Base-by-base conservation (phyloP, 2,797 vertebrate genomes). In the Myioborus miniatus region DNA sequence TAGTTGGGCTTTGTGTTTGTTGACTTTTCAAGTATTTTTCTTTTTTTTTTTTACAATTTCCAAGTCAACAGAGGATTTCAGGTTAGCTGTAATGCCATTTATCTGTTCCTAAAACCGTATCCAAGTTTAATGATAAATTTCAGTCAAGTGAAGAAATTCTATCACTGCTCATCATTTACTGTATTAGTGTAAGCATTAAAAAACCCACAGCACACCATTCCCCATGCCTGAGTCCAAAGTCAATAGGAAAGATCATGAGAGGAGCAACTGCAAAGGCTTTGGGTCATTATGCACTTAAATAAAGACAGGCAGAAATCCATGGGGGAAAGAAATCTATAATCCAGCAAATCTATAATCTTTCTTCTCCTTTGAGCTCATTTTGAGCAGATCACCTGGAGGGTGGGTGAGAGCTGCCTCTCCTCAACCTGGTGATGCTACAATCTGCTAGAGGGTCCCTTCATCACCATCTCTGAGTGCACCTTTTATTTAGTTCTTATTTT, bases 21-120 rank as follows among this genome's bases (percentile, higher is more conserved):
- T 49, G 32, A 5, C 2, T 70, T 55, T 63, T 74, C 15, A 87
- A 50, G 7, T 6, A 9, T 26, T 53, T 47, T 82, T 34, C 19
- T 87, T 91, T 75, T 37, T 60, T 85, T 64, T 63, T 87, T 86
- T 80, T 67, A 69, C 50, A 44, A 80, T 91, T 95, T 96, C 75
- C 47, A 78, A 93, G 81, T 92, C 72, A 88, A 71, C 32, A 69
- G 46, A 95, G 58, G 65, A 58, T 78, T 95, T 83, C 62, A 75
- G 79, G 36, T 91, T 92, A 81, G 88, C 34, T 70, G 19, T 22
- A 69, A 41, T 37, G 24, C 26, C 82, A 60, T 91, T 95, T 20
- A 46, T 91, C 49, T 83, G 12, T 53, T 84, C 39, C 47, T 85
- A 60, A 92, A 95, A 46, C 32, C 59, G 64, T 56, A 89, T 11